phyloP scores from a whole-genome alignment of 1,140 invertebrate genomes.

The Sarcophaga peregrina region DNA sequence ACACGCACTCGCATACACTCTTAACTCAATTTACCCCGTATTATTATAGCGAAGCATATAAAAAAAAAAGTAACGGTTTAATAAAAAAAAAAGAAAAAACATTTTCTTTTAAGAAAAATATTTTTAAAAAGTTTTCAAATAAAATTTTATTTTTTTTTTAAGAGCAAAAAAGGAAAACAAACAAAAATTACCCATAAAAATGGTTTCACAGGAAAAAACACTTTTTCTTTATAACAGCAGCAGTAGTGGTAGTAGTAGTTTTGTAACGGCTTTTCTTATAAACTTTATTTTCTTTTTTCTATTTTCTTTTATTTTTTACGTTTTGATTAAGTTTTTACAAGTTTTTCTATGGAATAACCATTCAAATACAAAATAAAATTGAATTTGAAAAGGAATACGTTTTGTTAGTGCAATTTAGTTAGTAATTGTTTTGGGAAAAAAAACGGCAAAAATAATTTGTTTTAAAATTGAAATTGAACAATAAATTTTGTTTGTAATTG shows the following conservation, averaged over 20 bases:
- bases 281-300: neutral
- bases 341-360: neutral
- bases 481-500: neutral
- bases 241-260: too few relatives aligned
- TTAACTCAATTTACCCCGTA: neutral
- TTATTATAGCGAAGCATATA: neutral
- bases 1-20: neutral
- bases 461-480: too few relatives aligned
- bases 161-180: neutral
- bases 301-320: neutral
- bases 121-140: neutral
- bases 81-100: neutral
- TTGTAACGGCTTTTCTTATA: neutral
- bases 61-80: neutral
- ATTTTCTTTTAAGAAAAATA: neutral
- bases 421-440: too few relatives aligned
- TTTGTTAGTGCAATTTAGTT: neutral
- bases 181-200: conserved; percentile 4
- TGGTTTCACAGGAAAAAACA: neutral
- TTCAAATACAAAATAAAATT: neutral
- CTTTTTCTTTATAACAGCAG: neutral
- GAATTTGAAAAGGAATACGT: neutral
- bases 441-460: too few relatives aligned
- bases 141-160: neutral
- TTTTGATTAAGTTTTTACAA: neutral